phyloP scores from a whole-genome alignment of 2,113 vertebrate genomes.

The Passer domesticus region DNA sequence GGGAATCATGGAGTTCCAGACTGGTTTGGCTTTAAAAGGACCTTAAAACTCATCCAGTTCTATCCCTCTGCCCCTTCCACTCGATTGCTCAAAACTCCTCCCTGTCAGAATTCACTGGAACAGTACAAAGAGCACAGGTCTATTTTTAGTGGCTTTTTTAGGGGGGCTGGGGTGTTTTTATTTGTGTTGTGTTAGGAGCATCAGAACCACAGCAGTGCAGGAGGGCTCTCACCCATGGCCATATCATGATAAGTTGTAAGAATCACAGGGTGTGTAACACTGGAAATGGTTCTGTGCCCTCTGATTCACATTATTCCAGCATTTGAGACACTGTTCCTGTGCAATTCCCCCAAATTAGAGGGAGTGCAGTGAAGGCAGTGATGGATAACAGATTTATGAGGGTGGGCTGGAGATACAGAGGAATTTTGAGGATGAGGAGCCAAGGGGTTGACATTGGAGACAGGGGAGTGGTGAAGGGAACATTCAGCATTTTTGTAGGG shows the following conservation, averaged over 20 bases:
- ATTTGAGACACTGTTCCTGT: rapidly evolving
- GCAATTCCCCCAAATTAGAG: not conserved
- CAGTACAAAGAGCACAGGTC: not conserved
- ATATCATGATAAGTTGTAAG: rapidly evolving
- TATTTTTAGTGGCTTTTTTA: rapidly evolving
- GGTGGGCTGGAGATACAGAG: not conserved
- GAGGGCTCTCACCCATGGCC: not conserved
- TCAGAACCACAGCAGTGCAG: not conserved
- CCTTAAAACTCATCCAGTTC: not conserved
- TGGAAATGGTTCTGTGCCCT: not conserved
- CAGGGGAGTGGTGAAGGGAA: rapidly evolving
- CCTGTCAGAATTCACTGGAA: not conserved
- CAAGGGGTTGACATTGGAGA: not conserved
- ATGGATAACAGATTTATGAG: not conserved
- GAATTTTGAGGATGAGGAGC: not conserved
- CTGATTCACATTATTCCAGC: not conserved
- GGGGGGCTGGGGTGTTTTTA: not conserved
- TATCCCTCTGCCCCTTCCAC: not conserved
- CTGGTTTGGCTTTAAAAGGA: not conserved
- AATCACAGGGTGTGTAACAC: rapidly evolving
- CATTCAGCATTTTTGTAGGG: not conserved
- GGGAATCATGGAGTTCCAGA: not conserved
- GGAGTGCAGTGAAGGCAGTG: not conserved
- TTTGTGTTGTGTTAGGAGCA: not conserved
- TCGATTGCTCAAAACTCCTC: not conserved